Evolutionary conservation across 2,888 invertebrate species (phyloP).

Genomic region (Gonocerus acuteangulatus): DNA sequence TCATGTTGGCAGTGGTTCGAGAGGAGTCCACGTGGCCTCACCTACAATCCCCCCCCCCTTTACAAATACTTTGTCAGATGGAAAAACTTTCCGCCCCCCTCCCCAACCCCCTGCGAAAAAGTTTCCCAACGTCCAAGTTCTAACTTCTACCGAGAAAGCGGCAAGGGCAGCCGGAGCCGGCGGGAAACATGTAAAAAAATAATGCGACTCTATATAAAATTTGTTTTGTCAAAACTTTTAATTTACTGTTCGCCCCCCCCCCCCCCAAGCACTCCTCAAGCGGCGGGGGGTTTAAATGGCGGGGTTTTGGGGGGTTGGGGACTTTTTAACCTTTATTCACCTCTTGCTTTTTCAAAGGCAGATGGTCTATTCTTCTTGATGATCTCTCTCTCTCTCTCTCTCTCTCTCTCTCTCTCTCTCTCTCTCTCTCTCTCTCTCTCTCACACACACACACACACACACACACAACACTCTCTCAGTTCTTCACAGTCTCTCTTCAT

Average conservation of each 20-base stretch:
- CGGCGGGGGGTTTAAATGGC: not conserved
- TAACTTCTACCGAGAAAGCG: slow-evolving; percentile 13
- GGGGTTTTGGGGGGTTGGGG: not conserved
- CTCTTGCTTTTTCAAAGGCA: slow-evolving; percentile 1
- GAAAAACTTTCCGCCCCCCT: slow-evolving; percentile 17
- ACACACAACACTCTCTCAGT: too few species aligned
- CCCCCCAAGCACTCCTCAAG: not conserved
- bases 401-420: too few species aligned
- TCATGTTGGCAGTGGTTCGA: too few species aligned
- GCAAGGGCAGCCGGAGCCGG: not conserved
- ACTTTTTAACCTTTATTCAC: slow-evolving; percentile 17
- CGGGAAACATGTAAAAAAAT: slow-evolving; percentile 22
- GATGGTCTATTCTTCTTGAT: not conserved
- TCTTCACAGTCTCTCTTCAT: too few species aligned
- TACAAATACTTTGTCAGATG: slow-evolving; percentile 24
- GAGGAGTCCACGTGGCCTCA: slow-evolving; percentile 12
- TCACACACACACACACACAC: too few species aligned
- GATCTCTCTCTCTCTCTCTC: too few species aligned
- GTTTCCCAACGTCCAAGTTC: slow-evolving; percentile 16
- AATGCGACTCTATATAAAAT: slow-evolving; percentile 24
- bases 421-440: too few species aligned
- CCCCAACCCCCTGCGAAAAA: not conserved
- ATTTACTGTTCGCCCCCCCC: slow-evolving; percentile 13
- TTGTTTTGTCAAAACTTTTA: slow-evolving; percentile 25
- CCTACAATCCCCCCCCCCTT: slow-evolving; percentile 3